Base-by-base conservation (phyloP, 1,140 invertebrate genomes). In the Brachionus calyciflorus region DNA sequence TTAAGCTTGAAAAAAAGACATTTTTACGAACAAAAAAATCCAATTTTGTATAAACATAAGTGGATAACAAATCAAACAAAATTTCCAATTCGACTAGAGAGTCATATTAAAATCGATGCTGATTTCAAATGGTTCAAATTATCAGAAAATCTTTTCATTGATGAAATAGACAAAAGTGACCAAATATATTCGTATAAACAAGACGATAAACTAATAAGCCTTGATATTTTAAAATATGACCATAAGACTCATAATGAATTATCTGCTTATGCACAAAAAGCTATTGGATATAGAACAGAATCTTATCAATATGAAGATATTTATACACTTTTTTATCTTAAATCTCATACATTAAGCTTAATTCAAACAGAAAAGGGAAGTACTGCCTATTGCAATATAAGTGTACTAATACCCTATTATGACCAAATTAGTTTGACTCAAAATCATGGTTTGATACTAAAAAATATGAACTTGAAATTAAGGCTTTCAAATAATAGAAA, bases 111-210 rank as follows among this genome's bases (percentile, higher is more conserved):
- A 24, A 65, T 65, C 10, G 60, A 65, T 24, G 60, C 60, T 12
- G 60, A 65, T 65, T 65, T 65, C 37, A 65, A 65, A 65, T 65
- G 60, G 60, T 65, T 24, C n/a, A 65, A 65, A n/a, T 26, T 7
- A 19, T 44, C 60, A 9, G 60, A 65, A 2, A 21, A 65, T 41
- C 12, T 41, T 24, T 65, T 65, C 14, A 41, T 65, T 1, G 60
- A 65, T 26, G 60, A 65, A 26, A 44, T 65, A 10, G 60, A 65
- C 10, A 26, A 65, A 24, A 44, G 24, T 24, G 60, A 44, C 21
- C 14, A 44, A 24, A 9, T n/a, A 21, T 65, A 44, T 28, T 12
- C 10, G 2, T 65, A 44, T 26, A 19, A 2, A 4, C 60, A 65
- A 44, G 3, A 41, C 2, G 0, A 65, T 41, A 28, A 65, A 44